phyloP scores from a whole-genome alignment of 2,113 vertebrate genomes.

The Ictidomys tridecemlineatus region DNA sequence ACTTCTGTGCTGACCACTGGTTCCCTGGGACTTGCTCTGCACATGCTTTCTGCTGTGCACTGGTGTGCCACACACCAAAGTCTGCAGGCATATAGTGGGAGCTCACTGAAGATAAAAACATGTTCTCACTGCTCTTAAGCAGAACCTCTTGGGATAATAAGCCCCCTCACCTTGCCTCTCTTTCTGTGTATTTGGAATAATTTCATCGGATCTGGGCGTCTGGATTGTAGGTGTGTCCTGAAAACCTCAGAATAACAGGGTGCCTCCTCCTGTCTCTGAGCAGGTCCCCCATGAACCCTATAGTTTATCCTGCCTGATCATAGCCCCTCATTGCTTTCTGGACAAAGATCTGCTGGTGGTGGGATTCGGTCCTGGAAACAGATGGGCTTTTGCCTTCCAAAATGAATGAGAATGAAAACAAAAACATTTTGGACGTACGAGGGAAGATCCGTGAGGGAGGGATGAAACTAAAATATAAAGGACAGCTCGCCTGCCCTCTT shows the following conservation, averaged over 20 bases:
- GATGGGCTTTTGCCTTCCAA: background rate
- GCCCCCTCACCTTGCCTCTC: accelerated
- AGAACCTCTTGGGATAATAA: background rate
- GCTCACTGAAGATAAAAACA: background rate
- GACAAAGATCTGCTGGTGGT: accelerated
- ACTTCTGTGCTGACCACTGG: accelerated
- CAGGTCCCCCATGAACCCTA: background rate
- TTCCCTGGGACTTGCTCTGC: background rate
- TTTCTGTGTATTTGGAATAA: background rate
- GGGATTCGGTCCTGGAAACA: background rate
- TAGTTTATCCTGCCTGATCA: accelerated
- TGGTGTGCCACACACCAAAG: background rate
- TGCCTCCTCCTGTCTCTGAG: background rate
- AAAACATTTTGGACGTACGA: background rate
- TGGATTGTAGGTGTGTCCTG: background rate
- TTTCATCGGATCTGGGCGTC: background rate
- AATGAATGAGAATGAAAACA: background rate
- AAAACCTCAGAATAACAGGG: background rate
- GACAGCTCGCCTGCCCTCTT: accelerated
- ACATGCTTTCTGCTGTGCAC: background rate
- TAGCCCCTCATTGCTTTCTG: background rate
- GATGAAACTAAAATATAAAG: background rate
- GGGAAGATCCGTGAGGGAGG: background rate
- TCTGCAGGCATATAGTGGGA: background rate
- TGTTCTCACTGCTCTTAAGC: background rate